These are phyloP conservation scores for Actinia equina DNA, from an alignment of 64 coral and sea anemone genomes.

Conservation along the genomic window DNA sequence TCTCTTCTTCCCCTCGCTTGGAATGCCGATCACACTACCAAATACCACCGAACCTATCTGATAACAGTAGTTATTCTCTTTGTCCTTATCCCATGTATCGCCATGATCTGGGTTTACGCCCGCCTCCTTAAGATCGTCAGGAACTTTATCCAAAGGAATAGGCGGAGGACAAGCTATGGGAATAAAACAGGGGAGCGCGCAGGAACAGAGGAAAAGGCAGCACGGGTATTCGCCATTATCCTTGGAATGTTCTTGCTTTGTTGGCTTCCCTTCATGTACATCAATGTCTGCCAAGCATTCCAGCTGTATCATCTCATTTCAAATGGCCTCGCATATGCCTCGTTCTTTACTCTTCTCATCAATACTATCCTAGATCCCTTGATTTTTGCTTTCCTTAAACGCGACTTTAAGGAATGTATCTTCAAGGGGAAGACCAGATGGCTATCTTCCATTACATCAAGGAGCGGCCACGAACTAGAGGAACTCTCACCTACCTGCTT, in stretches of 20 bases:
- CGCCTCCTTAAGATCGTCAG: constrained; percentile 64
- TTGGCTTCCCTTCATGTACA: constrained; percentile 81
- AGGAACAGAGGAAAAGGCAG: constrained; percentile 85
- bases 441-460: background rate
- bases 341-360: constrained; percentile 77
- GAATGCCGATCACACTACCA: constrained; percentile 30
- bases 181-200: constrained; percentile 85
- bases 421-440: background rate
- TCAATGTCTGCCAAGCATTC: constrained; percentile 72
- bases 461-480: background rate
- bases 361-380: constrained; percentile 80
- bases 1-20: constrained; percentile 76
- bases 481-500: constrained; percentile 12
- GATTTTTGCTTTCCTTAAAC: constrained; percentile 81
- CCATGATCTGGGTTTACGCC: constrained; percentile 70
- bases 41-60: constrained; percentile 65
- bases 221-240: constrained; percentile 74
- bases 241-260: constrained; percentile 81
- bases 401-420: constrained; percentile 70
- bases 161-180: constrained; percentile 61
- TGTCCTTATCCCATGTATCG: constrained; percentile 61
- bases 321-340: constrained; percentile 41
- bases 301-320: constrained; percentile 51
- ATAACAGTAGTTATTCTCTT: constrained; percentile 55
- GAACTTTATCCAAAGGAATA: constrained; percentile 71